Evolutionary conservation across 2,888 invertebrate genomes (phyloP), one percentile per base, ranked within the genome.

Genomic region (Eubasilissa splendida): DNA sequence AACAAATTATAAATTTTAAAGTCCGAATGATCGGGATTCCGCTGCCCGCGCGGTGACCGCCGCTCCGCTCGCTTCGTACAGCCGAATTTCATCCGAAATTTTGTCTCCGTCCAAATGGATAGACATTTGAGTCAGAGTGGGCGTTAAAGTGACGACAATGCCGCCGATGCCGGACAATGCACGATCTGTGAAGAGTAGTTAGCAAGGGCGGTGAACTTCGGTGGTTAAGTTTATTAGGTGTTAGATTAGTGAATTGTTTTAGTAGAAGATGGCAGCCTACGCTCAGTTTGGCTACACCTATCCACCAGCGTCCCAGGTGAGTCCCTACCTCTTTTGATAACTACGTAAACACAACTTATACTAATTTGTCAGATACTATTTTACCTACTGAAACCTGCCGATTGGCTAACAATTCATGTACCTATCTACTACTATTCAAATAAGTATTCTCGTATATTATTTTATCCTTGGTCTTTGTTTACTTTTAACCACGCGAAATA

Each of bases 261-360:
- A 75, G 58, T 59, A 54, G 59, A 70, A 63, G 53, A 90, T 91
- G 91, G 91, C 96, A 89, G 95, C 96, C 86, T 97, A 97, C 91
- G 94, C 96, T 88, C 96, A 97, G 91, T 96, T 96, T 91, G 96
- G 96, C 92, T 97, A 96, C 90, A 93, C 95, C 87, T 96, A 96
- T 92, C 95, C 96, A 93, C 93, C 96, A 93, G 95, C 96, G 88
- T 95, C 96, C 87, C 97, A 96, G 96, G 96, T 97, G 91, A 91
- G 93, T 89, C 14, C 14, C 12, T 42, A 42, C 42, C 42, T 22
- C n/a, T n/a, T n/a, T n/a, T n/a, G n/a, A n/a, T n/a, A n/a, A n/a
- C n/a, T n/a, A n/a, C n/a, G n/a, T n/a, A n/a, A n/a, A n/a, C n/a
- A n/a, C n/a, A n/a, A n/a, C n/a, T n/a, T n/a, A n/a, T n/a, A n/a